Conservation (phyloP, 1,140 invertebrate genomes). For the Temnothorax curvispinosus region DNA sequence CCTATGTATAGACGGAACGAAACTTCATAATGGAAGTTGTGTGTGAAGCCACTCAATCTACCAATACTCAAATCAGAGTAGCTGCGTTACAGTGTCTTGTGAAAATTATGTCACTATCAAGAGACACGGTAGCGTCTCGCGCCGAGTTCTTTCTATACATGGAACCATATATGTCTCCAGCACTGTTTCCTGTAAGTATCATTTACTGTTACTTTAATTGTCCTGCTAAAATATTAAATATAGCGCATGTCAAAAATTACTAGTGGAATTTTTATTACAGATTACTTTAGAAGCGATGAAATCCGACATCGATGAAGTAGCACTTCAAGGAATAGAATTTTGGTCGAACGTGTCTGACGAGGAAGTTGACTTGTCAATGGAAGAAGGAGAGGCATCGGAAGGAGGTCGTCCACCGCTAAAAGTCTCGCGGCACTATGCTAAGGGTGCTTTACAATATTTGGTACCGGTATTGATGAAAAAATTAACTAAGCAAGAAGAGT, state of each 20-base stretch:
- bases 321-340: too few species aligned
- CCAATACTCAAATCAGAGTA: constrained; percentile 96
- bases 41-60: constrained; percentile 95
- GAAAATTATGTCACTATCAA: constrained; percentile 99
- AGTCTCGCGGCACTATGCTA: constrained; percentile 97
- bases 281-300: too few species aligned
- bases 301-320: too few species aligned
- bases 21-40: constrained; percentile 99
- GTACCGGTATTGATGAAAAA: constrained; percentile 97
- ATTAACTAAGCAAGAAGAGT: constrained; percentile 97
- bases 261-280: too few species aligned
- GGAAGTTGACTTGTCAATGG: constrained; percentile 98
- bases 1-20: constrained; percentile 90
- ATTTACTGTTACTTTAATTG: too few species aligned
- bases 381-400: constrained; percentile 97
- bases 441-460: constrained; percentile 97
- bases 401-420: constrained; percentile 95
- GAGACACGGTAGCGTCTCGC: too few species aligned
- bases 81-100: constrained; percentile 99
- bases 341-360: constrained; percentile 99
- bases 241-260: too few species aligned
- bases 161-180: too few species aligned
- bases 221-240: too few species aligned
- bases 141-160: too few species aligned
- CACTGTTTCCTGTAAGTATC: too few species aligned